Evolutionary conservation across 1,140 invertebrate genomes (phyloP), one percentile per base, ranked within the genome.

Genomic region (Cotesia vestalis): DNA sequence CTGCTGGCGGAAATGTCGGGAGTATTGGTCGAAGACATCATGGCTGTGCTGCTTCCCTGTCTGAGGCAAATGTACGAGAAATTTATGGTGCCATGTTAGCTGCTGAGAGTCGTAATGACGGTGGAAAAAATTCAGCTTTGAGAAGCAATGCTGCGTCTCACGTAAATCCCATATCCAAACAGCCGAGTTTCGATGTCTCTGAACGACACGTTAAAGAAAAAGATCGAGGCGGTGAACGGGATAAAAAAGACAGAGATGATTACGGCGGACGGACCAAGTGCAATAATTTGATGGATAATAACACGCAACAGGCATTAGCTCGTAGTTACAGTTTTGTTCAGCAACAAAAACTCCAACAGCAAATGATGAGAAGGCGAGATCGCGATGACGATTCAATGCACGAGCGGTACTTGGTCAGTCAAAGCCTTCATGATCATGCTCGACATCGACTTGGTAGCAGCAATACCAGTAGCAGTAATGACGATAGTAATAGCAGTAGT

Each of bases 331-430:
- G 92, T 79, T 94, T 94, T 74, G 92, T 94, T 85, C 92, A 86
- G 86, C 91, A 79, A 74, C 90, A 78, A 83, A 90, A 80, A 86
- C 87, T 74, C 84, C 87, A 72, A 35, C 71, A 74, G 36, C 85
- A 85, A 66, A 84, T 86, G 9, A 84, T 84, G 57, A 81, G 84
- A 59, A 81, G 85, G 51, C 84, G 85, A 17, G 87, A 88, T 5
- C 86, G 86, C 27, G 88, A 89, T 36, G 92, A 94, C 78, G 93
- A 94, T 84, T 92, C 92, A 0, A 94, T 94, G 93, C 93, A 94
- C 81, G 93, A 94, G 79, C 93, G 93, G 77, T 94, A 94, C 79
- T 90, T 94, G 34, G 78, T 88, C 40, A 80, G 82, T 36, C 84
- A 86, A 52, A 79, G 52, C 4, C 78, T 83, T 35, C 81, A 85